phyloP scores from a whole-genome alignment of 2,113 vertebrate genomes.

The Trematocara zebra region DNA sequence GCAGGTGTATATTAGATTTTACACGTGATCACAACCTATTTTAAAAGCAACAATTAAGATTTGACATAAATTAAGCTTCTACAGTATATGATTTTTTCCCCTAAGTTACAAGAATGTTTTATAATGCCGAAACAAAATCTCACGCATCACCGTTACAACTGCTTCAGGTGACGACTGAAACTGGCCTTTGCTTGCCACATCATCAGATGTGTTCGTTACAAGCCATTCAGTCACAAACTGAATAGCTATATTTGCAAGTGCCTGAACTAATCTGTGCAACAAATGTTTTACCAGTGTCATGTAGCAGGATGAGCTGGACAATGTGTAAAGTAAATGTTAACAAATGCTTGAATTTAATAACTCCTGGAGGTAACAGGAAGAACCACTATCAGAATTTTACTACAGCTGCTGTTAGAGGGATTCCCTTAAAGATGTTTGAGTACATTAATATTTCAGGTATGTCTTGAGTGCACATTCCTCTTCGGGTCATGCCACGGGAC shows the following conservation, averaged over 20 bases:
- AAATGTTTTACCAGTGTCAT: neutral
- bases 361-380: neutral
- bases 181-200: neutral
- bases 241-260: neutral
- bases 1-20: neutral
- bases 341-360: neutral
- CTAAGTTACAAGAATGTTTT: constrained; percentile 14
- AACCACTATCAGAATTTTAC: neutral
- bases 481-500: neutral
- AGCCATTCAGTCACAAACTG: neutral
- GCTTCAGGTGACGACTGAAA: constrained; percentile 24
- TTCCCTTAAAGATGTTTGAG: neutral
- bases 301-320: neutral
- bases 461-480: neutral
- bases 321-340: neutral
- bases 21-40: constrained; percentile 3
- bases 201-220: neutral
- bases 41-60: constrained; percentile 27
- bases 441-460: neutral
- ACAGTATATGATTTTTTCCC: neutral
- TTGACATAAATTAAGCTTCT: neutral
- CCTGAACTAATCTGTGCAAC: neutral
- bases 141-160: neutral
- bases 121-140: neutral
- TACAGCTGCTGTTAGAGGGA: neutral